Evolutionary conservation across 2,797 vertebrate genomes (phyloP).

Genomic region (Coendou prehensilis): DNA sequence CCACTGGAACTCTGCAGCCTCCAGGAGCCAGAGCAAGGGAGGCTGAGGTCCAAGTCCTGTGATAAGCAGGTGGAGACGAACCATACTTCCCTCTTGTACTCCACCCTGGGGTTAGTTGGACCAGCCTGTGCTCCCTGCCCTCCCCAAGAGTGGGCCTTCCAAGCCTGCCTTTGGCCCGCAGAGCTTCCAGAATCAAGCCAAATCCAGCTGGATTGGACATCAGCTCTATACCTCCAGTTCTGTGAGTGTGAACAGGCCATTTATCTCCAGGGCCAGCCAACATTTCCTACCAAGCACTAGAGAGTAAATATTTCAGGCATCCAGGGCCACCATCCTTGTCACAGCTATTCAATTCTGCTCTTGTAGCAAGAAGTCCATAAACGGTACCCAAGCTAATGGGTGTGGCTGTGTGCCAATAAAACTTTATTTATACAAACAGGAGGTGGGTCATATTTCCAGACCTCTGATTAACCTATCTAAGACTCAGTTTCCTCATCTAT

Average conservation of each 20-base stretch:
- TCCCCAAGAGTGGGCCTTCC: background rate
- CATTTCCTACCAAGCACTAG: background rate
- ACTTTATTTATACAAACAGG: constrained; percentile 42
- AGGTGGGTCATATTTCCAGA: background rate
- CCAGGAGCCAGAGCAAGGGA: background rate
- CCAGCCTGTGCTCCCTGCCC: background rate
- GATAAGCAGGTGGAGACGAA: background rate
- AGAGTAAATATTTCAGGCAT: background rate
- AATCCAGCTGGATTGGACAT: background rate
- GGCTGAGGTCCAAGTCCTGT: background rate
- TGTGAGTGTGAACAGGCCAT: background rate
- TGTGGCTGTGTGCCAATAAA: background rate
- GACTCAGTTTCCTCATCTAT: background rate
- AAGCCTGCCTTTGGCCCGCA: background rate
- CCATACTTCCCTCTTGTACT: background rate
- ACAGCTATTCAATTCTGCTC: background rate
- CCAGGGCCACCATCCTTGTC: background rate
- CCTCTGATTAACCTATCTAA: background rate
- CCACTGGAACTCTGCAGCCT: background rate
- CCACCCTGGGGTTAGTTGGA: background rate
- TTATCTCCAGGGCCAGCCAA: background rate
- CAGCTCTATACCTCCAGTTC: background rate
- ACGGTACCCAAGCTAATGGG: accelerated
- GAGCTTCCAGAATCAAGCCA: background rate
- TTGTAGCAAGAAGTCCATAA: accelerated